phyloP scores from a whole-genome alignment of 2,797 vertebrate genomes.

The Phaenicophaeus curvirostris region DNA sequence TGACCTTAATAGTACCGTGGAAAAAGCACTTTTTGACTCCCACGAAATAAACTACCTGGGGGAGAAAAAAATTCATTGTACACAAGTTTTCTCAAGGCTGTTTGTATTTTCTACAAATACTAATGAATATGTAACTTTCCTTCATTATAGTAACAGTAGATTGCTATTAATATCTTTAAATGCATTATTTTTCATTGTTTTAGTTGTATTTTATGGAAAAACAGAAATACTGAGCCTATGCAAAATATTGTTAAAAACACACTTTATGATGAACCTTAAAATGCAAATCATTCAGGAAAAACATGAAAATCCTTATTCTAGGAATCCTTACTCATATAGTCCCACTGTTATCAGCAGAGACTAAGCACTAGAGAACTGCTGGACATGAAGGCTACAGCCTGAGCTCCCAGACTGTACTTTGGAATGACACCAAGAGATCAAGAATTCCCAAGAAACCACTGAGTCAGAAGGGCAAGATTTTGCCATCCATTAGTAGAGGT shows the following conservation, averaged over 20 bases:
- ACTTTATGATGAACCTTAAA: neutral
- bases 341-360: neutral
- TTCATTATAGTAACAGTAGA: neutral
- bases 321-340: neutral
- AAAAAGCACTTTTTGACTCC: neutral
- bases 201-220: neutral
- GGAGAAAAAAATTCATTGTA: neutral
- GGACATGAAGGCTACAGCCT: neutral
- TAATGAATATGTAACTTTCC: neutral
- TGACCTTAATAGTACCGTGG: neutral
- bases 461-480: neutral
- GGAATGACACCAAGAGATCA: fast-evolving
- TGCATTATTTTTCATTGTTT: neutral
- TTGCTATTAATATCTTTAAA: neutral
- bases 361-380: neutral
- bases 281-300: neutral
- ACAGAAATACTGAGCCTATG: neutral
- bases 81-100: neutral
- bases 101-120: neutral
- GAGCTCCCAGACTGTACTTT: neutral
- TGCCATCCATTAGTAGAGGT: neutral
- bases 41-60: neutral
- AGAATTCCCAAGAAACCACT: neutral
- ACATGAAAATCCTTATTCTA: neutral
- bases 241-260: neutral